phyloP scores from a whole-genome alignment of 2,888 invertebrate species.

The Aporophyla lueneburgensis region DNA sequence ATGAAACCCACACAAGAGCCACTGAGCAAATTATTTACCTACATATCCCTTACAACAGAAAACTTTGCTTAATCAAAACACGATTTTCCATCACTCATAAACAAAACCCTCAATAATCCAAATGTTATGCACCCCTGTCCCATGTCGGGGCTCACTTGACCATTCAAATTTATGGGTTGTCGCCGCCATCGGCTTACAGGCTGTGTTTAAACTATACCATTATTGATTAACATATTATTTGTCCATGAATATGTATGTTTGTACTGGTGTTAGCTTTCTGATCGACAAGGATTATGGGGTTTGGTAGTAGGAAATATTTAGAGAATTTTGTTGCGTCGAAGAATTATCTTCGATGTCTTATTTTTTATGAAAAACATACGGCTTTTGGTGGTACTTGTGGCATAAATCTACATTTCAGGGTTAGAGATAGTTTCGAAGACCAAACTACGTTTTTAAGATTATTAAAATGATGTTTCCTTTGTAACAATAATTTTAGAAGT shows the following conservation, averaged over 20 bases:
- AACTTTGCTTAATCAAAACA: background rate
- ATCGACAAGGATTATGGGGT: background rate
- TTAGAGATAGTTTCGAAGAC: background rate
- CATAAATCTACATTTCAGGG: background rate
- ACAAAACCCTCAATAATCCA: conserved; percentile 26
- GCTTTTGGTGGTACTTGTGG: background rate
- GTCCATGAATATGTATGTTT: conserved; percentile 62
- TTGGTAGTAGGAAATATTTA: too few species aligned
- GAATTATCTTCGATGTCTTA: background rate
- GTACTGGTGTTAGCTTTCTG: background rate
- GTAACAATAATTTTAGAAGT: too few species aligned
- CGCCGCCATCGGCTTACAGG: conserved; percentile 75
- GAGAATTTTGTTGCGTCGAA: background rate
- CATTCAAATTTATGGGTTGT: conserved; percentile 88
- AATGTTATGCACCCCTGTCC: conserved; percentile 73
- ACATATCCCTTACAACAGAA: background rate
- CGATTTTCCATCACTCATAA: background rate
- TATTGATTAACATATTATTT: conserved; percentile 69
- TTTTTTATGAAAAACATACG: background rate
- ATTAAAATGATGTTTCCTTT: too few species aligned
- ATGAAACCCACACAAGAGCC: too few species aligned
- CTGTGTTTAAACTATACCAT: conserved; percentile 64
- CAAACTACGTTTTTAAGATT: background rate
- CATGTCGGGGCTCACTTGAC: conserved; percentile 84
- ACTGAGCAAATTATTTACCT: background rate